Base-by-base conservation (phyloP, 1,140 invertebrate species). In the Scaptomyza hsui region DNA sequence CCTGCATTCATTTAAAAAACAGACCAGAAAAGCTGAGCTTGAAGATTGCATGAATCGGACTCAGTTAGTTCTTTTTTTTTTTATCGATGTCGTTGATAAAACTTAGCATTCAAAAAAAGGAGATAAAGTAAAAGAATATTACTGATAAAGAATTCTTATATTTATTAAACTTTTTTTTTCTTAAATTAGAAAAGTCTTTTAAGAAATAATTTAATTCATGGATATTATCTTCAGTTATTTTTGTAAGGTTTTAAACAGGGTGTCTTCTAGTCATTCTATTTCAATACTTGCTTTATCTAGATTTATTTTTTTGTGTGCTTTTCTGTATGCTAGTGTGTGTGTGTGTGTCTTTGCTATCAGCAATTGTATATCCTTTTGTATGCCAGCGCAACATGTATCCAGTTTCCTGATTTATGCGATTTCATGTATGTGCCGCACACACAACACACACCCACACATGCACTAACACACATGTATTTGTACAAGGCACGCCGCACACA, bases 401-500 rank as follows among this genome's bases (percentile, higher is more conserved):
- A 42, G 60, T 65, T 49, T 45, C 61, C 64, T 59, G 69, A 81
- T 81, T 77, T 81, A 77, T 85, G 69, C 69, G 85, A 70, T 77
- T 77, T 72, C 71, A 63, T 86, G 76, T 64, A 85, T 67, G 68
- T 63, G 47, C 55, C 56, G 68, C 69, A 72, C 73, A 56, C 4
- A 21, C 19, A 21, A 72, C 73, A 56, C 4, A 21, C 19, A 21
- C 19, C 19, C 19, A 21, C 19, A 21, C 19, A 4, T 4, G 1
- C 19, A 21, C 19, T 21, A 1, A 21, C 19, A 21, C 19, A 21
- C 4, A 21, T 4, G 4, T 21, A 4, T 74, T 67, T 41, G 9
- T 42, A 48, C 67, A 70, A 51, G 67, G 51, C 52, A 41, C 26
- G 37, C 19, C 4, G 32, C 3, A n/a, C 18, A 45, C 29, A 32